These are phyloP conservation scores for Strix uralensis DNA, from an alignment of 2,113 vertebrate genomes.

Conservation along the genomic window DNA sequence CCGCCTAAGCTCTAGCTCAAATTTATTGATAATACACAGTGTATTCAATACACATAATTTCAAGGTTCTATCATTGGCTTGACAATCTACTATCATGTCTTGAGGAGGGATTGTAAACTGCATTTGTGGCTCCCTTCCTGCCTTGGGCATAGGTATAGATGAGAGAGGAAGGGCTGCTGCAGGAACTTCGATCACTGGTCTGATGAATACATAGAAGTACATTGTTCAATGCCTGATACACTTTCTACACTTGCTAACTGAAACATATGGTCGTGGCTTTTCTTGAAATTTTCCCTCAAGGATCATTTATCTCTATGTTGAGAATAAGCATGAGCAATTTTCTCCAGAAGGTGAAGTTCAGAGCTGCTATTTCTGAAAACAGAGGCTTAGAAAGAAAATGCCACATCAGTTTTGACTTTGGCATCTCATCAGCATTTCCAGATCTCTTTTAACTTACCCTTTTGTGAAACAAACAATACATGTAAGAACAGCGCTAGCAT, in stretches of 20 bases:
- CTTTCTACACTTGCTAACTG: neutral
- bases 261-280: neutral
- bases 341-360: slow-evolving; percentile 41
- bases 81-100: neutral
- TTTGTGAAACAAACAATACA: neutral
- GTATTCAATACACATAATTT: neutral
- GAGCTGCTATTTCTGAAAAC: slow-evolving; percentile 20
- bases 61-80: neutral
- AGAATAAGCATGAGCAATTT: slow-evolving; percentile 11
- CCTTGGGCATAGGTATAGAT: neutral
- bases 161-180: neutral
- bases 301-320: neutral
- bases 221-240: neutral
- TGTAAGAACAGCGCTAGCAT: neutral
- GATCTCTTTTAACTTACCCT: slow-evolving; percentile 38
- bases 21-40: neutral
- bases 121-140: neutral
- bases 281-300: slow-evolving; percentile 1
- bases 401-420: neutral
- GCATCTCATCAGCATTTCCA: neutral
- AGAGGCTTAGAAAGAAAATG: slow-evolving; percentile 17
- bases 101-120: neutral
- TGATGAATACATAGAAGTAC: neutral
- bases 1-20: neutral
- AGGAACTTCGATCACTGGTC: neutral